Evolutionary conservation across 2,888 invertebrate species (phyloP), one percentile per base, ranked within the genome.

Genomic region (Drosophila borealis): DNA sequence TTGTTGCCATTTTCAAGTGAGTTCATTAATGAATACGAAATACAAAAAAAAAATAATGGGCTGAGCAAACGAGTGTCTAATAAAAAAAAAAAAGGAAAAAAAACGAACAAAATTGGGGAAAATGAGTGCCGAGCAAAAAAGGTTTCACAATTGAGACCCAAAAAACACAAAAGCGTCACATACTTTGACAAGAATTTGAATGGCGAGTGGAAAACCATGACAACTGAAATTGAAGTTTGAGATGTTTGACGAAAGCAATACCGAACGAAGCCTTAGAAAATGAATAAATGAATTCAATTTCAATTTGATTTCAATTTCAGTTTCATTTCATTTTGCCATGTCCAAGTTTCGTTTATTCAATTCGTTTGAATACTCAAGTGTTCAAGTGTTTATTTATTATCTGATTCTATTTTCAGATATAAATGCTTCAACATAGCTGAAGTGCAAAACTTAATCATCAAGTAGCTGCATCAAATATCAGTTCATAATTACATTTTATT

Each of bases 21-120:
- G 61, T 74, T 62, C 69, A 62, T 74, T 79, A 74, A 63, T 42
- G 44, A 62, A 59, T 74, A 53, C 53, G 21, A 60, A 44, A 10
- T 14, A 36, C 21, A 37, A 1, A 17, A 59, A 37, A 21, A 25
- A 44, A 45, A 55, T 55, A 50, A 14, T 2, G 3, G 41, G 41
- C 17, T 4, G n/a, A 17, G 29, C 25, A 39, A 17, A 17, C 51
- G 42, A 19, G 42, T 19, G 17, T 33, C 10, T 44, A 44, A 41
- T 3, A 59, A 21, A 17, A 53, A 37, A 3, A 37, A 37, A n/a
- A 13, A 42, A 50, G 14, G 19, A 44, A 39, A 14, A 59, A 33
- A 10, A 29, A 10, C 21, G 8, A n/a, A 25, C 5, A 33, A 41
- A 48, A 37, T 11, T 19, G 36, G 2, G 41, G 9, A 36, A 36